Evolutionary conservation across 2,888 invertebrate genomes (phyloP).

Genomic region (Trissonchulus sp.): DNA sequence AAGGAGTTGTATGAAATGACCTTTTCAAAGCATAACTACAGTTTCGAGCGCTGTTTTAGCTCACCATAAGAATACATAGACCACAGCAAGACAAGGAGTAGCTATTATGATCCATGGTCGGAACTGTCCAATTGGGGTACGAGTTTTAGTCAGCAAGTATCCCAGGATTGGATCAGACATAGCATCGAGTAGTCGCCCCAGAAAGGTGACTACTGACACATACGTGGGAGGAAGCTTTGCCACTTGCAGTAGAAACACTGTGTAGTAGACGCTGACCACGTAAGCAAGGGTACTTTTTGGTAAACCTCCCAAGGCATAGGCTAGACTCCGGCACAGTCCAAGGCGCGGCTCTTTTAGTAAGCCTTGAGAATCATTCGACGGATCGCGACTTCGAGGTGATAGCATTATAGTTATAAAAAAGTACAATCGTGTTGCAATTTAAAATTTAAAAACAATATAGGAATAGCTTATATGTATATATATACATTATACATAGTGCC

Average conservation of each 20-base stretch:
- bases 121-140: conserved; percentile 23
- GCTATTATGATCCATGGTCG: conserved; percentile 18
- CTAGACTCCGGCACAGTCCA: neutral
- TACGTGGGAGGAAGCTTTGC: conserved; percentile 1
- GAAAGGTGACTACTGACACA: neutral
- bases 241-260: conserved; percentile 12
- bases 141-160: neutral
- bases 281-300: neutral
- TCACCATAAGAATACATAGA: conserved; percentile 20
- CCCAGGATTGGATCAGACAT: conserved; percentile 11
- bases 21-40: too few species aligned
- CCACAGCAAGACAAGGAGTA: conserved; percentile 9
- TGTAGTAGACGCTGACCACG: conserved; percentile 18
- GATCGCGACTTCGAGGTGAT: neutral
- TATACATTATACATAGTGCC: too few species aligned
- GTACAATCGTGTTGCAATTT: too few species aligned
- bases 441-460: too few species aligned
- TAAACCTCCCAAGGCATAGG: conserved; percentile 19
- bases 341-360: conserved; percentile 12
- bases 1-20: too few species aligned
- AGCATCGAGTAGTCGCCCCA: conserved; percentile 12
- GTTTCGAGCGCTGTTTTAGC: too few species aligned
- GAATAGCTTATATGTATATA: too few species aligned
- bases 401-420: too few species aligned
- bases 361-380: neutral